Percentiles rank a stretch among this genome's conserved stretches.
Conservation (phyloP, 2,888 invertebrate genomes). For the Polia nebulosa region DNA sequence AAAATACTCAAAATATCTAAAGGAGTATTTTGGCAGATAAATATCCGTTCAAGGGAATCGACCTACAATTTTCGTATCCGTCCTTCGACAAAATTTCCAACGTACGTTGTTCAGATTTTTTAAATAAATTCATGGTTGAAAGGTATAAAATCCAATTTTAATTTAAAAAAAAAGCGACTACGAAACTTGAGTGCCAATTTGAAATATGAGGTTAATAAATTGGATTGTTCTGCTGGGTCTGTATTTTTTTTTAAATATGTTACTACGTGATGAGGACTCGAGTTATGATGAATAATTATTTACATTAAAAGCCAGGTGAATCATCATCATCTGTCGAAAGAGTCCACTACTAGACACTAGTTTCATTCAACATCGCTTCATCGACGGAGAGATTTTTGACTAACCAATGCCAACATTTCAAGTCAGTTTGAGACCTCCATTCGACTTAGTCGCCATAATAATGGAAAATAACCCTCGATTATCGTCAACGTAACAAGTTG, state of each 20-base stretch:
- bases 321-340: no score
- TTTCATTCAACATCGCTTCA: no score
- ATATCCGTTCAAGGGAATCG: slow-evolving; percentile 34
- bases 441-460: no score
- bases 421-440: no score
- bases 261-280: not conserved
- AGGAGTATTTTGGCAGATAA: slow-evolving; percentile 22
- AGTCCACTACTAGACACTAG: no score
- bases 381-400: no score
- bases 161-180: not conserved
- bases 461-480: no score
- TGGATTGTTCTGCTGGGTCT: slow-evolving; percentile 5
- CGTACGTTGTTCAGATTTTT: not conserved
- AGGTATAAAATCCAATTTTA: slow-evolving; percentile 12
- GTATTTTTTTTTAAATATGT: not conserved
- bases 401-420: no score
- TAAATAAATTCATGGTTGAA: not conserved
- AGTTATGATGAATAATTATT: not conserved
- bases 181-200: slow-evolving; percentile 22
- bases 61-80: slow-evolving; percentile 23
- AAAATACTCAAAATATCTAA: slow-evolving; percentile 10
- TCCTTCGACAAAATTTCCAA: not conserved
- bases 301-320: not conserved
- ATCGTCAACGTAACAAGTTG: no score
- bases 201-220: slow-evolving; percentile 13